Percentiles rank a stretch among this genome's conserved stretches.
Conservation (phyloP, 2,113 vertebrate species). For the Serinus canaria region DNA sequence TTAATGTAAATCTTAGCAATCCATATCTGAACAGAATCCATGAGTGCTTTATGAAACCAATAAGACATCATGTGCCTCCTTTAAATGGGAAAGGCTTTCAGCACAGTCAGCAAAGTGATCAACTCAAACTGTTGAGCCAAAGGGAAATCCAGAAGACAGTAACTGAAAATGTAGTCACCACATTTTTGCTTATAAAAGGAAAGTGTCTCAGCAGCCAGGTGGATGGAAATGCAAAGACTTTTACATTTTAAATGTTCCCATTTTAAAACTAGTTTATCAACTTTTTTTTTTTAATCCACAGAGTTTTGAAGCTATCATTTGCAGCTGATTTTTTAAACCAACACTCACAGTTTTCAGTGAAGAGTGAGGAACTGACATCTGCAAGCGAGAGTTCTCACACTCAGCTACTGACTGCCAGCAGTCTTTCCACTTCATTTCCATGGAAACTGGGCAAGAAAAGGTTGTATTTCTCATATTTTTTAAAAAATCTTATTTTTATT, state of each 20-base stretch:
- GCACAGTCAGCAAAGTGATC: neutral
- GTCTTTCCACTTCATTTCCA: conserved; percentile 66
- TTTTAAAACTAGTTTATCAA: conserved; percentile 25
- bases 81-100: neutral
- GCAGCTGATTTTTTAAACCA: conserved; percentile 52
- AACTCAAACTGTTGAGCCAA: neutral
- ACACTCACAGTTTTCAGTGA: conserved; percentile 27
- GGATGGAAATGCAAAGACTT: neutral
- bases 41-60: neutral
- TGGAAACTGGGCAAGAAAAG: conserved; percentile 61
- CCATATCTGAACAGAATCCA: neutral
- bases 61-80: neutral
- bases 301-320: conserved; percentile 29
- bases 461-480: neutral
- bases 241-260: neutral
- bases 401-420: conserved; percentile 38
- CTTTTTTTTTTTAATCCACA: neutral
- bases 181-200: neutral
- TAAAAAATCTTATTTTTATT: neutral
- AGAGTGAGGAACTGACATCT: conserved; percentile 52
- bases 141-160: neutral
- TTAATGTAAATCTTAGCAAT: neutral
- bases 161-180: neutral
- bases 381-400: conserved; percentile 54
- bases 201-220: neutral